These are phyloP conservation scores for Platichthys stellatus DNA, from an alignment of 2,113 vertebrate species.

Conservation along the genomic window DNA sequence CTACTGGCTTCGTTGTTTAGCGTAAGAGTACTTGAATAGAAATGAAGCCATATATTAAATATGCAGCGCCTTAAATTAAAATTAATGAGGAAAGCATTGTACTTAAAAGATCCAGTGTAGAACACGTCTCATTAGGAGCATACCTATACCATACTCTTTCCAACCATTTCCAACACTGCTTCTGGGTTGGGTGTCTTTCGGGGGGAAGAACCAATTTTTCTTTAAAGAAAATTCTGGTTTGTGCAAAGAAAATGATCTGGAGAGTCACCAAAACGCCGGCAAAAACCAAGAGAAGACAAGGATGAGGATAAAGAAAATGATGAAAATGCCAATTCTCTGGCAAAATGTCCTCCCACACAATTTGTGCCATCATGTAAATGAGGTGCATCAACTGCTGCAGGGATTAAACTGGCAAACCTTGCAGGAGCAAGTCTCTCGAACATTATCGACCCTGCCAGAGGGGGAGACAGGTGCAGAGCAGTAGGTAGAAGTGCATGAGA, in stretches of 20 bases:
- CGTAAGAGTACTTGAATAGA: conserved; percentile 12
- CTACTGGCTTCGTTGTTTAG: neutral
- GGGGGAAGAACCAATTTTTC: too few species aligned
- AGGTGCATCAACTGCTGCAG: conserved; percentile 16
- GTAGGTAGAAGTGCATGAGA: conserved; percentile 12
- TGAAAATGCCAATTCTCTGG: conserved; percentile 21
- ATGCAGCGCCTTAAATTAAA: neutral
- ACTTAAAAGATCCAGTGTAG: neutral
- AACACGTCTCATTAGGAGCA: neutral
- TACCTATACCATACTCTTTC: neutral
- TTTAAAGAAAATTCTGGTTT: too few species aligned
- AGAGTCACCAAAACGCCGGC: too few species aligned
- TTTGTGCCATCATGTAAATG: conserved; percentile 46
- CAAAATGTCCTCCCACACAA: conserved; percentile 18
- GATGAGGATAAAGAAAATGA: neutral
- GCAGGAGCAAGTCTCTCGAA: conserved; percentile 3
- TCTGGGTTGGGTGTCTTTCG: too few species aligned
- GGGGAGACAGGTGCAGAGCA: conserved; percentile 23
- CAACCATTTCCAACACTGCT: neutral
- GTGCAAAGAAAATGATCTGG: too few species aligned
- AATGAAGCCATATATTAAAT: conserved; percentile 6
- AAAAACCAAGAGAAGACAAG: neutral
- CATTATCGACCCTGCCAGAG: neutral
- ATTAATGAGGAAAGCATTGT: neutral
- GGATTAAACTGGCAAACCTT: conserved; percentile 29